Conservation (phyloP, 1,140 invertebrate species). For the Brachionus asplanchnoidis region DNA sequence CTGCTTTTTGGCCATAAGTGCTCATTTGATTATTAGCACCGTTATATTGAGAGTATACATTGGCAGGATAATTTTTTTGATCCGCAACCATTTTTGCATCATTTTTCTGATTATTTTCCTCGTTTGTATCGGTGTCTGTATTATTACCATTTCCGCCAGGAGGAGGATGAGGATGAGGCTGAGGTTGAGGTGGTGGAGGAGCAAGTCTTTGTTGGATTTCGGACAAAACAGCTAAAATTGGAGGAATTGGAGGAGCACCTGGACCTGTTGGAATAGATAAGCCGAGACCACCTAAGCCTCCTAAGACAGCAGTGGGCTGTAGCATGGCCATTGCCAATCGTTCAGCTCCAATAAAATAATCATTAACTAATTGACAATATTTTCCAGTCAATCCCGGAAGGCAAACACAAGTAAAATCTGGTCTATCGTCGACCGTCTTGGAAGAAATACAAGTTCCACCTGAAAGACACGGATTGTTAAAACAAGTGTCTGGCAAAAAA, state of each 20-base stretch:
- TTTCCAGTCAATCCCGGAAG: constrained; percentile 73
- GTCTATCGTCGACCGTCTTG: constrained; percentile 25
- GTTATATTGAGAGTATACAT: too few species aligned
- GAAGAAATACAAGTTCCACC: constrained; percentile 33
- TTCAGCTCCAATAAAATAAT: constrained; percentile 29
- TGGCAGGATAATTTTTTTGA: too few species aligned
- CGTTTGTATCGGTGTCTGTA: not conserved
- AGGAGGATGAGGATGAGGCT: not conserved
- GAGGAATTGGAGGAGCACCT: not conserved
- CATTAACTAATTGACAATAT: constrained; percentile 33
- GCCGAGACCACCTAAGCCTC: not conserved
- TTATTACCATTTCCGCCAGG: not conserved
- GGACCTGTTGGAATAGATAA: not conserved
- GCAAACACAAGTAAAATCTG: constrained; percentile 68
- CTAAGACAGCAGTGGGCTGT: not conserved
- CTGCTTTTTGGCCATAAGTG: not conserved
- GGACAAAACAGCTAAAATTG: not conserved
- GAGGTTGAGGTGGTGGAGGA: not conserved
- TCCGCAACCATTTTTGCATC: too few species aligned
- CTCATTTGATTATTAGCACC: too few species aligned
- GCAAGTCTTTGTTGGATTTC: not conserved
- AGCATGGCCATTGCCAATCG: not conserved
- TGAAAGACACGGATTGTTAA: constrained; percentile 35
- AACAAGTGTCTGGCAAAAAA: constrained; percentile 31
- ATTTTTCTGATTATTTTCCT: too few species aligned